These are phyloP conservation scores for Achatina immaculata DNA, from an alignment of 1,140 invertebrate genomes.

Conservation along the genomic window DNA sequence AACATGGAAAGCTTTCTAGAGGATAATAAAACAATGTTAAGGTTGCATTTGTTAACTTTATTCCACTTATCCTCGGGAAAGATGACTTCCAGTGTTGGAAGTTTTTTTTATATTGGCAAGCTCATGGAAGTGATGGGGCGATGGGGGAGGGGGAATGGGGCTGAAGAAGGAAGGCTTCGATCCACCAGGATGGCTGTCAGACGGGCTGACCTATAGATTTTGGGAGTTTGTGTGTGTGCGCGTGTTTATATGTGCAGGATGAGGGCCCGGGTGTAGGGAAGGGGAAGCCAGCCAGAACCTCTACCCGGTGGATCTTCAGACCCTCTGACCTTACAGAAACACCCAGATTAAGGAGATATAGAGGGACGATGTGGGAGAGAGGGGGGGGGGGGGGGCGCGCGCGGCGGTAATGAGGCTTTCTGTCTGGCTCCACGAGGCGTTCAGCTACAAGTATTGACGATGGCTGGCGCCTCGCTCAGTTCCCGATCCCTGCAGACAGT, in stretches of 20 bases:
- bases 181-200: not conserved
- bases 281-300: not conserved
- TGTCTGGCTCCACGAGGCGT: not conserved
- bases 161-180: not conserved
- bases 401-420: not conserved
- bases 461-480: not conserved
- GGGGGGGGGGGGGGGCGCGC: not conserved
- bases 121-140: too few relatives aligned
- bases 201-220: not conserved
- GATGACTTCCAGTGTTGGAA: too few relatives aligned
- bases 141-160: too few relatives aligned
- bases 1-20: too few relatives aligned
- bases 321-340: too few relatives aligned
- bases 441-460: constrained; percentile 1
- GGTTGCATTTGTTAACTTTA: too few relatives aligned
- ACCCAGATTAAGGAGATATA: too few relatives aligned
- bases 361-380: too few relatives aligned
- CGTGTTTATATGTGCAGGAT: not conserved
- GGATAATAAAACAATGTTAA: too few relatives aligned
- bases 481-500: too few relatives aligned
- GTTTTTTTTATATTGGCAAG: too few relatives aligned
- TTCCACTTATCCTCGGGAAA: too few relatives aligned
- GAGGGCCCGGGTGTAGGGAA: not conserved
- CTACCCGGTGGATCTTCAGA: not conserved
- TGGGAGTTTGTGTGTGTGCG: not conserved